A percentile compares a stretch with the other conserved stretches of the same genome.
Conservation (phyloP, 2,113 vertebrate genomes). For the Jacana jacana region DNA sequence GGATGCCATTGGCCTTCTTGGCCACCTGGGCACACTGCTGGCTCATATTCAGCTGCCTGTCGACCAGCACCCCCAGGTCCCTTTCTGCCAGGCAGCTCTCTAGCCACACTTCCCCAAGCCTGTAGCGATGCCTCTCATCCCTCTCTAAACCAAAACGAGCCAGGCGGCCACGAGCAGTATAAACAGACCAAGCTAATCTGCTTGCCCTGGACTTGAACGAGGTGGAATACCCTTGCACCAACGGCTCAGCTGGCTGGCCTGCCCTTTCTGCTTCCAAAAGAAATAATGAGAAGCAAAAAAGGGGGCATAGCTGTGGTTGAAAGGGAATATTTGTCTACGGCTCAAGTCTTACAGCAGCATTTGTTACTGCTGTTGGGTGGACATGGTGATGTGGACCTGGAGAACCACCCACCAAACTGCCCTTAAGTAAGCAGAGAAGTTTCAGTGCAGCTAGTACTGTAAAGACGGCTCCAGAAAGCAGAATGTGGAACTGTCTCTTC, state of each 20-base stretch:
- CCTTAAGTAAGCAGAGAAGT: neutral
- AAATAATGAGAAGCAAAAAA: neutral
- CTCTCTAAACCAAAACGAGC: neutral
- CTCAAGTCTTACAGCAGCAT: neutral
- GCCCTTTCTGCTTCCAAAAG: neutral
- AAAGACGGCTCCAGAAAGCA: neutral
- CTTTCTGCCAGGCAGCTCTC: too few species aligned
- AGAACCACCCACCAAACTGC: neutral
- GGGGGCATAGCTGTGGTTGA: neutral
- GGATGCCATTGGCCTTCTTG: too few species aligned
- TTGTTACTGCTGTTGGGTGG: neutral
- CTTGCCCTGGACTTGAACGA: neutral
- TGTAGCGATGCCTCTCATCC: too few species aligned
- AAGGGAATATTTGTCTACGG: neutral
- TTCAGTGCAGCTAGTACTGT: rapidly evolving
- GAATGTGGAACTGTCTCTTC: neutral
- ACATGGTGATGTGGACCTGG: neutral
- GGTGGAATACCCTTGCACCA: neutral
- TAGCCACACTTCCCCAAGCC: too few species aligned
- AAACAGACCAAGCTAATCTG: neutral
- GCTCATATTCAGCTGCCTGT: too few species aligned
- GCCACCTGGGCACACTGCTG: too few species aligned
- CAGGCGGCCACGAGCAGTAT: neutral
- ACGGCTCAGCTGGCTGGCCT: neutral
- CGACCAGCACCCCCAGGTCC: too few species aligned